Evolutionary conservation across 2,888 invertebrate genomes (phyloP).

Genomic region (Girardia tigrina): DNA sequence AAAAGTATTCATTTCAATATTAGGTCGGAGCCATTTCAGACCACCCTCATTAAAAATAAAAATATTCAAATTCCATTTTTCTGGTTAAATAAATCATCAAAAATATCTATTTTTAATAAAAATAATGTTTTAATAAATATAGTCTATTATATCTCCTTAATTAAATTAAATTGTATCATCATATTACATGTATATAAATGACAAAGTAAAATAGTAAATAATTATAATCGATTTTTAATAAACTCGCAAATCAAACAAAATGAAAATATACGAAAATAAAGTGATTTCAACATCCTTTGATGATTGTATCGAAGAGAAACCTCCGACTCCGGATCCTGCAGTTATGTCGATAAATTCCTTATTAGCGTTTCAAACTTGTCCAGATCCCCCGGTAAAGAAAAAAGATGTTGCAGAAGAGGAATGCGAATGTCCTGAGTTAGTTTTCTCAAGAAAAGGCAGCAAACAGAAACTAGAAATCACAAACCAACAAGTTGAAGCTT

Average conservation of each 20-base stretch:
- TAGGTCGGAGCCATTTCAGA: too few species aligned
- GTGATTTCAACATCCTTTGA: neutral
- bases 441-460: neutral
- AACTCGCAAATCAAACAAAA: neutral
- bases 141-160: too few species aligned
- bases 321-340: neutral
- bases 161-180: too few species aligned
- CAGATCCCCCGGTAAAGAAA: neutral
- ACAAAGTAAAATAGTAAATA: too few species aligned
- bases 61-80: too few species aligned
- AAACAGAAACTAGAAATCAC: neutral
- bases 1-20: too few species aligned
- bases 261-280: neutral
- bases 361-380: neutral
- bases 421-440: neutral
- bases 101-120: too few species aligned
- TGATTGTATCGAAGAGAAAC: neutral
- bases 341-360: neutral
- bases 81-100: too few species aligned
- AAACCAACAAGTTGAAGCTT: constrained; percentile 3
- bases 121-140: too few species aligned
- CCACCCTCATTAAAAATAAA: too few species aligned
- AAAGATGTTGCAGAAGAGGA: neutral
- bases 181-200: too few species aligned
- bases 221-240: too few species aligned